Conservation (phyloP, 2,113 vertebrate species). For the Zingel zingel region DNA sequence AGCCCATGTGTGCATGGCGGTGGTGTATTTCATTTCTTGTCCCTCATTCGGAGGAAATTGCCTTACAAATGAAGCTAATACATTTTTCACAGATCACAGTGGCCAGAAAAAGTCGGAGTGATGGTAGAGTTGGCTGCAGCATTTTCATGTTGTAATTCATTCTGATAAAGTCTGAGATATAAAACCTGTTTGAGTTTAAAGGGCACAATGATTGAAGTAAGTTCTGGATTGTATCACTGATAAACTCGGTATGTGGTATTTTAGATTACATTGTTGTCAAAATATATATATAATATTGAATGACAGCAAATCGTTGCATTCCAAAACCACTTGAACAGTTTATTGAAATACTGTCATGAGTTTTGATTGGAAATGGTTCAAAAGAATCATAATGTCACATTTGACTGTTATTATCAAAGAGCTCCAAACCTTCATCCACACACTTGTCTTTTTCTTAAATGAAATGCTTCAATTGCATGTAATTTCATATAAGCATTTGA, state of each 20-base stretch:
- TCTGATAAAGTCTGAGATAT: slow-evolving; percentile 38
- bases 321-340: background rate
- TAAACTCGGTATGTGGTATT: background rate
- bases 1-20: slow-evolving; percentile 6
- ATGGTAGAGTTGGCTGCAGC: slow-evolving; percentile 11
- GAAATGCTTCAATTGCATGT: background rate
- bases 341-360: background rate
- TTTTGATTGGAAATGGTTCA: background rate
- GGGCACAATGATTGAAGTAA: background rate
- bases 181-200: slow-evolving; percentile 38
- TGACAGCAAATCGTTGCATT: background rate
- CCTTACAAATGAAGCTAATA: slow-evolving; percentile 70
- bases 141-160: slow-evolving; percentile 44
- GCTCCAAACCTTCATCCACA: background rate
- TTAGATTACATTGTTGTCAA: background rate
- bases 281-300: background rate
- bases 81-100: slow-evolving; percentile 65
- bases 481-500: slow-evolving; percentile 8
- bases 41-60: slow-evolving; percentile 61
- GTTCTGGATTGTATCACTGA: background rate
- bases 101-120: slow-evolving; percentile 30
- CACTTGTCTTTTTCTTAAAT: background rate
- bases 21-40: slow-evolving; percentile 50
- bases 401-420: background rate
- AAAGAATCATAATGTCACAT: background rate